Evolutionary conservation across 1,140 invertebrate species (phyloP).

Genomic region (Drosophila albomicans): DNA sequence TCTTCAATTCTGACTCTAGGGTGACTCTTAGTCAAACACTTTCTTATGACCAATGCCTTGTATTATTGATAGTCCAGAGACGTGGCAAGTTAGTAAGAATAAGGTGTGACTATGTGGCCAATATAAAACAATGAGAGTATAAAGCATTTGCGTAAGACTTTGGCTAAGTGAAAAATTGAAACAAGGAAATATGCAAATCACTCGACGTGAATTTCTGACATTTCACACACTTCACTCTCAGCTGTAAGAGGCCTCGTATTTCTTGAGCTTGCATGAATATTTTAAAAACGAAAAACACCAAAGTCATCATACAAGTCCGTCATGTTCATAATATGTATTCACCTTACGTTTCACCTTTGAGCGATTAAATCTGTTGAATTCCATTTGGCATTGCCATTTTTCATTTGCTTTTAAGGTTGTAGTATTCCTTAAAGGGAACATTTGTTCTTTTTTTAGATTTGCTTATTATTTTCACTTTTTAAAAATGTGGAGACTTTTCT

Average conservation of each 20-base stretch:
- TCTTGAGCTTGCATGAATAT: constrained; percentile 23
- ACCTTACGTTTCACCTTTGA: constrained; percentile 12
- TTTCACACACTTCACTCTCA: constrained; percentile 33
- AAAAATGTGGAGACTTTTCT: background rate
- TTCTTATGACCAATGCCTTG: background rate
- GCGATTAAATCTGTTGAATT: constrained; percentile 31
- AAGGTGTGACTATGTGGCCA: constrained; percentile 17
- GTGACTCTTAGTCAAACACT: background rate
- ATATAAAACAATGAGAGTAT: constrained; percentile 21
- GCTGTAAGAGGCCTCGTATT: background rate
- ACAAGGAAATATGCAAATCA: constrained; percentile 67
- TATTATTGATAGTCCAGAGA: constrained; percentile 39
- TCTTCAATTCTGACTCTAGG: background rate
- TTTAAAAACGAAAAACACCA: constrained; percentile 20
- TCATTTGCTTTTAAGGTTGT: background rate
- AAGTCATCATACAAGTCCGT: constrained; percentile 26
- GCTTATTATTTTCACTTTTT: background rate
- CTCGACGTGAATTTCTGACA: constrained; percentile 42
- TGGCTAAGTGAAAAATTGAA: constrained; percentile 29
- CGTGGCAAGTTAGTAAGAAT: background rate
- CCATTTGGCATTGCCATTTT: background rate
- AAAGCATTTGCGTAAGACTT: constrained; percentile 32
- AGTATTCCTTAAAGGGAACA: background rate
- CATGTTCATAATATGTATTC: background rate
- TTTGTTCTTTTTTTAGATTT: background rate